Percentiles rank a stretch among this genome's conserved stretches.
phyloP scores from a whole-genome alignment of 2,113 vertebrate genomes.

The Proteles cristata region DNA sequence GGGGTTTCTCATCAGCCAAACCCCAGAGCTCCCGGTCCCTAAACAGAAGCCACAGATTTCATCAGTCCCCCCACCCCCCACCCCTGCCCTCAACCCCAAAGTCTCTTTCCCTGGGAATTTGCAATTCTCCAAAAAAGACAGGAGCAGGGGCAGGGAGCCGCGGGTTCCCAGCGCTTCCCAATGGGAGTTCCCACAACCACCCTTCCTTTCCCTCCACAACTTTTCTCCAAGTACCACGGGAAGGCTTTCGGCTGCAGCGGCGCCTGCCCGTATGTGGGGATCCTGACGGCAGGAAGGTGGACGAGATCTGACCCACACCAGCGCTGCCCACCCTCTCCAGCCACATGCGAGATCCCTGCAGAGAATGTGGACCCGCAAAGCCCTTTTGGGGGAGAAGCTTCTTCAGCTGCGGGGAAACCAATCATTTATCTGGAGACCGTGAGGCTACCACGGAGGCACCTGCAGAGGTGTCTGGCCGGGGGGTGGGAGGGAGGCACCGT shows the following conservation, averaged over 20 bases:
- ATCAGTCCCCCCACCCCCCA: neutral
- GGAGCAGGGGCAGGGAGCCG: too few relatives aligned
- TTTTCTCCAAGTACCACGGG: constrained; percentile 43
- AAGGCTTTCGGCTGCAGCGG: neutral
- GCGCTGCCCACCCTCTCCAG: accelerated
- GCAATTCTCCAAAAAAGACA: neutral
- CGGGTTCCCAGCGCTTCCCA: neutral
- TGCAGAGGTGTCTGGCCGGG: neutral
- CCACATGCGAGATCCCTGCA: neutral
- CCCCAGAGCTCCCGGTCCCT: neutral
- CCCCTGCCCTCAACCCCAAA: neutral
- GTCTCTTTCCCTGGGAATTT: neutral
- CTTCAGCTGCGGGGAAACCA: neutral
- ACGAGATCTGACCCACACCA: neutral
- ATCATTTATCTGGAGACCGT: neutral
- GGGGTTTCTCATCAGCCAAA: neutral
- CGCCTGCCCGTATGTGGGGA: neutral
- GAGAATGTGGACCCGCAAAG: neutral
- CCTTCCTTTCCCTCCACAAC: constrained; percentile 24
- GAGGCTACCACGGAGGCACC: neutral
- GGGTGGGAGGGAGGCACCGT: neutral
- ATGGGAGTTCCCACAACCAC: accelerated
- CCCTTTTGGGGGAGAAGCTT: neutral
- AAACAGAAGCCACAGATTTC: neutral
- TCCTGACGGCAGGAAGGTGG: neutral